Base-by-base conservation (phyloP, 2,113 vertebrate genomes). In the Greenwoodochromis staneri region DNA sequence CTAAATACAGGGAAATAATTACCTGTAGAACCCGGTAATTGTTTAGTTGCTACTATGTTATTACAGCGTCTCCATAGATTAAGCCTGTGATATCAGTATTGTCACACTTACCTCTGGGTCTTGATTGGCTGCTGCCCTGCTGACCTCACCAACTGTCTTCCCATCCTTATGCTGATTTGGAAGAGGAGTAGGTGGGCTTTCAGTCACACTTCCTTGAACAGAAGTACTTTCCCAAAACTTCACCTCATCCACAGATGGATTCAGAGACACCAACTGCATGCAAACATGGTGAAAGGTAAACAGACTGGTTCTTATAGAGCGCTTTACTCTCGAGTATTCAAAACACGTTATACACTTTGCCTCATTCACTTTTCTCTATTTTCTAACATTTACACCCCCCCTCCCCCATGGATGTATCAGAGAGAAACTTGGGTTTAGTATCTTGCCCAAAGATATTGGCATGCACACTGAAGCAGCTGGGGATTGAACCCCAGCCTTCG, bases 191-290 rank as follows among this genome's bases (percentile, higher is more conserved):
- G 87, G n/a, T 3, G 80, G 89, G 11, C 42, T 84, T 17, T 85
- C 78, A 5, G 84, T 91, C 13, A 51, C 81, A 13, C 82, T 81
- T 27, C 36, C 27, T 80, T 57, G 85, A 55, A 93, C 90, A 13
- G 92, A 92, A 78, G 91, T 10, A 0, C 84, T 92, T 81, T 91
- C 93, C 91, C 94, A 94, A 85, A 95, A 91, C 84, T 40, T 88
- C 3, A 88, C 93, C 5, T 94, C 91, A 71, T 96, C 95, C 87
- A 88, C 92, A 0, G 90, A 95, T 84, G 94, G 71, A 57, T 97
- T 97, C 89, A 93, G 91, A 91, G 97, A 95, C 93, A 97, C 95
- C 87, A 95, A 95, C 98, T 99, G 86, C 54, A 83, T 45, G 66
- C 27, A 84, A 27, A 69, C 29, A 69, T n/a, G 83, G 19, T 66